These are phyloP conservation scores for Numida meleagris DNA, from an alignment of 2,113 vertebrate species.

Conservation along the genomic window DNA sequence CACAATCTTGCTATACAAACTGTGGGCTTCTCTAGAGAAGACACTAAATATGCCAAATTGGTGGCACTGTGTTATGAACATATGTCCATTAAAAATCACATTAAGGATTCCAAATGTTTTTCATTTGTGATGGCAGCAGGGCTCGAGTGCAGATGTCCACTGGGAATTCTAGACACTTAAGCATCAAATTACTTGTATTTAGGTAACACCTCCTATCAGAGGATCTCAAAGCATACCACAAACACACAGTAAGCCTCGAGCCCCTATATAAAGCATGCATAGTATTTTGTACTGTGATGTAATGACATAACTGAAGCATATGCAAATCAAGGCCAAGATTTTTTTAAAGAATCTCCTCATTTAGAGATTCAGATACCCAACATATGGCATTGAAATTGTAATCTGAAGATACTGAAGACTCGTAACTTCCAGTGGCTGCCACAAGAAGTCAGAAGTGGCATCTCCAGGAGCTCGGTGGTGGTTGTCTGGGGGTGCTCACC, in stretches of 20 bases:
- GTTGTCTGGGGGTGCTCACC: not conserved
- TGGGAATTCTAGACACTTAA: constrained; percentile 59
- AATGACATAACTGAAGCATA: constrained; percentile 42
- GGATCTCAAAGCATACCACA: constrained; percentile 51
- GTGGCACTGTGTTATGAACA: constrained; percentile 64
- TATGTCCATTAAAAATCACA: constrained; percentile 71
- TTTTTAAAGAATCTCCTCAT: not conserved
- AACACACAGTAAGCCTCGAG: constrained; percentile 27
- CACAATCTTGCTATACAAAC: constrained; percentile 71
- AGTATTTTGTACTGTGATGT: not conserved
- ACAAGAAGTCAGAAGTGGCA: not conserved
- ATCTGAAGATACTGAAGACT: not conserved
- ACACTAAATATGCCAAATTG: constrained; percentile 70
- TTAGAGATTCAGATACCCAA: constrained; percentile 1
- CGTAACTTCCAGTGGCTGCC: not conserved
- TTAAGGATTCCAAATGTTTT: constrained; percentile 73
- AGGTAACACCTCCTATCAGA: constrained; percentile 63
- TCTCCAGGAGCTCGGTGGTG: not conserved
- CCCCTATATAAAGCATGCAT: not conserved
- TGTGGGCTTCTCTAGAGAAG: constrained; percentile 72
- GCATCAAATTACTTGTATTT: constrained; percentile 61
- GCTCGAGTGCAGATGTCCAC: constrained; percentile 60
- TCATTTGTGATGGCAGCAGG: constrained; percentile 60
- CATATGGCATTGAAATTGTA: constrained; percentile 13
- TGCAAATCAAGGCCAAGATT: constrained; percentile 11